A percentile compares a stretch with the other conserved stretches of the same genome.
Conservation (phyloP, 2,797 vertebrate genomes). For the Brotogeris chrysoptera region DNA sequence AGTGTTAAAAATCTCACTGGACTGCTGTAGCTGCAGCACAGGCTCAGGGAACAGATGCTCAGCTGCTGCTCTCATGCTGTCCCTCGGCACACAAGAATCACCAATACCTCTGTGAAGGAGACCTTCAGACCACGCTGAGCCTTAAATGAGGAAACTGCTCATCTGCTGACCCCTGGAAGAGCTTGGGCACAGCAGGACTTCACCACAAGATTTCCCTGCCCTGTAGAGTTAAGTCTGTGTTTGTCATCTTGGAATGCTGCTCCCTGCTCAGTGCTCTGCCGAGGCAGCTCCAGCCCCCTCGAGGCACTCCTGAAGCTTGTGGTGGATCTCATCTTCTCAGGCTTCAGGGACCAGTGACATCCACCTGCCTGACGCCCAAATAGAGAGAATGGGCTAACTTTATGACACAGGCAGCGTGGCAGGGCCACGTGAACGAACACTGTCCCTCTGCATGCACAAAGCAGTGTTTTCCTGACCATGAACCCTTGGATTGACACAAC, state of each 20-base stretch:
- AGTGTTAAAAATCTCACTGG: neutral
- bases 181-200: neutral
- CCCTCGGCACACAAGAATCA: neutral
- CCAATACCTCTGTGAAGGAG: neutral
- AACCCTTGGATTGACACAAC: neutral
- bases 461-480: neutral
- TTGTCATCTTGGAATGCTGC: neutral
- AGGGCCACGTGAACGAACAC: fast-evolving
- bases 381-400: neutral
- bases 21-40: neutral
- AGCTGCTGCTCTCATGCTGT: neutral
- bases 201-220: neutral
- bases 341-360: neutral
- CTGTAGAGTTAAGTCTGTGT: neutral
- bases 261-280: neutral
- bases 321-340: neutral
- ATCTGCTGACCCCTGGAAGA: neutral
- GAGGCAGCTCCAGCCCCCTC: neutral
- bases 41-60: neutral
- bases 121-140: neutral
- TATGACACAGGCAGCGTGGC: fast-evolving
- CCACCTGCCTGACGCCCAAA: neutral
- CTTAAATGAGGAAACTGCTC: neutral
- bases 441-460: neutral
- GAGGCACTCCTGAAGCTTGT: neutral